These are phyloP conservation scores for Synanthedon tipuliformis DNA, from an alignment of 2,888 invertebrate species.

Conservation along the genomic window DNA sequence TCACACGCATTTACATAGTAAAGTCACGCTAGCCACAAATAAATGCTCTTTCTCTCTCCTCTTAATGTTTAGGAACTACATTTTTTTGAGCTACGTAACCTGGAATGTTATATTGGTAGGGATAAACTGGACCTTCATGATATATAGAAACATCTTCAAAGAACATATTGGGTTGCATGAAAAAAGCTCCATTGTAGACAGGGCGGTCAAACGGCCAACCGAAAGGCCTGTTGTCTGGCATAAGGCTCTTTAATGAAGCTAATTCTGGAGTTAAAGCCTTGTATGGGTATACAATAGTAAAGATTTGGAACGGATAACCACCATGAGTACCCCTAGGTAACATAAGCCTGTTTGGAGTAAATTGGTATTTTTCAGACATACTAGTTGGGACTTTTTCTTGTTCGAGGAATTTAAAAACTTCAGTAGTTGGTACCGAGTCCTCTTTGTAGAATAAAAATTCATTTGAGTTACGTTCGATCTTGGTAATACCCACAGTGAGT, in stretches of 20 bases:
- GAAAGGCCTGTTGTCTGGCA: constrained; percentile 62
- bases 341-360: constrained; percentile 76
- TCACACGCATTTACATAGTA: not conserved
- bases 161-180: constrained; percentile 70
- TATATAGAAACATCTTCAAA: constrained; percentile 70
- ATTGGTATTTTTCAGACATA: constrained; percentile 65
- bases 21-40: not conserved
- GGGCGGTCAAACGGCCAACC: constrained; percentile 73
- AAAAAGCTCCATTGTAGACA: constrained; percentile 38
- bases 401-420: constrained; percentile 70
- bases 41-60: constrained; percentile 1
- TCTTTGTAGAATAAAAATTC: constrained; percentile 73
- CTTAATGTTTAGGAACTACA: constrained; percentile 4
- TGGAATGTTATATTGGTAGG: constrained; percentile 1
- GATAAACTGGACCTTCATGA: constrained; percentile 42
- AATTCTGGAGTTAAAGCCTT: constrained; percentile 42
- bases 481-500: constrained; percentile 73
- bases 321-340: constrained; percentile 78
- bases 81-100: constrained; percentile 1
- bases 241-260: constrained; percentile 25
- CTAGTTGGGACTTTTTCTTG: constrained; percentile 64
- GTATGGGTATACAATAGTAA: constrained; percentile 72
- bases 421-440: constrained; percentile 72
- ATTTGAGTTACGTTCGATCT: constrained; percentile 73
- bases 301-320: constrained; percentile 76